phyloP scores from a whole-genome alignment of 1,140 invertebrate genomes.

The Drosophila azteca region DNA sequence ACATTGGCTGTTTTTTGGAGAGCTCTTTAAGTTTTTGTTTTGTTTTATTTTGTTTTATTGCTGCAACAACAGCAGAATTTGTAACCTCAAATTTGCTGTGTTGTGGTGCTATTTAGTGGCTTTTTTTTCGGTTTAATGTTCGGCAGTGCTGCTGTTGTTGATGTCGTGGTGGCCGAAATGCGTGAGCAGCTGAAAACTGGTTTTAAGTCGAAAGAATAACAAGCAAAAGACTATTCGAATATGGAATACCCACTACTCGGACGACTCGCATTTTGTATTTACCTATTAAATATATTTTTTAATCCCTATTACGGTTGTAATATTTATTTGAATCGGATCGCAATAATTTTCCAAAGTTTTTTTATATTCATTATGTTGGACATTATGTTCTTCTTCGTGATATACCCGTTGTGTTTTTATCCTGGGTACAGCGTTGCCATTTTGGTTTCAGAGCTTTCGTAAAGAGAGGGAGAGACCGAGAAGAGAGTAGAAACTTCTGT shows the following conservation, averaged over 20 bases:
- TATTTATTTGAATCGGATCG: too few relatives aligned
- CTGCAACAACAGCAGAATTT: constrained; percentile 57
- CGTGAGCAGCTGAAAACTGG: constrained; percentile 62
- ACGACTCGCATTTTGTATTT: too few relatives aligned
- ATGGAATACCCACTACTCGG: too few relatives aligned
- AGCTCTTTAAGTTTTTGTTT: constrained; percentile 29
- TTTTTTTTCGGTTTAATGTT: constrained; percentile 62
- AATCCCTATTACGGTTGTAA: too few relatives aligned
- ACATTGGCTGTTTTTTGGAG: constrained; percentile 45
- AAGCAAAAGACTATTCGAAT: neutral
- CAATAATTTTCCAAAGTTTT: too few relatives aligned
- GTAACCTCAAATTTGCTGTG: constrained; percentile 64
- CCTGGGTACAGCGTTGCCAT: constrained; percentile 22
- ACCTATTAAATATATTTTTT: too few relatives aligned
- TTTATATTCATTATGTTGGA: too few relatives aligned
- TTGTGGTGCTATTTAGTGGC: constrained; percentile 39
- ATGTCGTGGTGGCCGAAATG: constrained; percentile 47
- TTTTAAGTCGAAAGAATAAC: constrained; percentile 52
- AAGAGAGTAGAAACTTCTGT: too few relatives aligned
- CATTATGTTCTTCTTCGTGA: too few relatives aligned
- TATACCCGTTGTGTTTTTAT: too few relatives aligned
- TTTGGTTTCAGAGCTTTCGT: constrained; percentile 20
- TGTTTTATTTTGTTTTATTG: constrained; percentile 11
- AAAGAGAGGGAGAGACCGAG: neutral
- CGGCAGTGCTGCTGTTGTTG: constrained; percentile 22